Conservation (phyloP, 2,113 vertebrate species). For the Calypte anna region DNA sequence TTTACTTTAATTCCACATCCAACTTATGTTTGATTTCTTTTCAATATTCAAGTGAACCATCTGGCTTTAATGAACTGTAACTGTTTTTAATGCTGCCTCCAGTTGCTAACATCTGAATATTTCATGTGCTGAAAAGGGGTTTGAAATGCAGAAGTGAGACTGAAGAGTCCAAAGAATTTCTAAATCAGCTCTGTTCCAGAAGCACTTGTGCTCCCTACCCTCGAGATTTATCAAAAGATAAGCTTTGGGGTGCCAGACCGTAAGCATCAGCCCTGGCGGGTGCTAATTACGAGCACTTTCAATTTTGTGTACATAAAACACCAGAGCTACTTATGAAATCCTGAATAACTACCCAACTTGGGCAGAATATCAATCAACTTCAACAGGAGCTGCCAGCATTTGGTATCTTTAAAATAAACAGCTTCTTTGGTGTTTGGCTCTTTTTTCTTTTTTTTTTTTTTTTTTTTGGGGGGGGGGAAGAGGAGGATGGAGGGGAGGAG, state of each 20-base stretch:
- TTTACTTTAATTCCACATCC: conserved; percentile 64
- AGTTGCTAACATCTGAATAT: conserved; percentile 66
- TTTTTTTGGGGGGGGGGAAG: not conserved
- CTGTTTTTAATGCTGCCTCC: conserved; percentile 68
- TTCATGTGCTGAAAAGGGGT: conserved; percentile 54
- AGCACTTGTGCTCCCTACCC: conserved; percentile 26
- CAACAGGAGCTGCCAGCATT: conserved; percentile 4
- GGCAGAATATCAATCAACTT: conserved; percentile 40
- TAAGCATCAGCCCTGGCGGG: not conserved
- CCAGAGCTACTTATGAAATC: conserved; percentile 23
- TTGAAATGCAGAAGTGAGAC: conserved; percentile 56
- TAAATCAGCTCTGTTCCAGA: conserved; percentile 26
- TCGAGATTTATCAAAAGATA: not conserved
- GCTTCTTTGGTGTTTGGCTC: not conserved
- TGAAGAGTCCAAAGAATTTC: conserved; percentile 43
- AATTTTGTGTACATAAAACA: conserved; percentile 52
- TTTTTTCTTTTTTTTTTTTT: not conserved
- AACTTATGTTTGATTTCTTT: conserved; percentile 67
- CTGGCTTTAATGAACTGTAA: conserved; percentile 71
- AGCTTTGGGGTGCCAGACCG: conserved; percentile 49
- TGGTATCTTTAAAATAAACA: not conserved
- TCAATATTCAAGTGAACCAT: conserved; percentile 70
- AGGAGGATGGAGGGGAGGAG: too few species aligned
- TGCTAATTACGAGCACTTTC: conserved; percentile 38
- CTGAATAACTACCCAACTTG: not conserved